These are phyloP conservation scores for Cebidichthys violaceus DNA, from an alignment of 2,113 vertebrate species.

Conservation along the genomic window DNA sequence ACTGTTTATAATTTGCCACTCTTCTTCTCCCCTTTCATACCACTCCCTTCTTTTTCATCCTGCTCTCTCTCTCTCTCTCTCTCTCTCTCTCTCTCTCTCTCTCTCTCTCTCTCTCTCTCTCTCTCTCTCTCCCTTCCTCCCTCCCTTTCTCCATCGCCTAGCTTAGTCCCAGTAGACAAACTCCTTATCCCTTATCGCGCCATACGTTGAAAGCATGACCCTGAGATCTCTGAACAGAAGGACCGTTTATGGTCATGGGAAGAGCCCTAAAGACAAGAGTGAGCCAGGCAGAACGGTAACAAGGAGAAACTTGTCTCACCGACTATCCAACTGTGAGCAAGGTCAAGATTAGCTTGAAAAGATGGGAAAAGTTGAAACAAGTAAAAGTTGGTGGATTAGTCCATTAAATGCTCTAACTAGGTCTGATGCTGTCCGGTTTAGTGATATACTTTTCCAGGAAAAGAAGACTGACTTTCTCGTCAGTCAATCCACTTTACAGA, in stretches of 20 bases:
- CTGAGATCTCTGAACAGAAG: constrained; percentile 52
- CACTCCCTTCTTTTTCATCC: constrained; percentile 40
- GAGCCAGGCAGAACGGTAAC: constrained; percentile 38
- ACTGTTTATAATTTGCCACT: constrained; percentile 58
- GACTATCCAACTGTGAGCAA: constrained; percentile 19
- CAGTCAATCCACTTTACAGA: not conserved
- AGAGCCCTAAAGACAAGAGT: constrained; percentile 44
- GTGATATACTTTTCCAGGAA: not conserved
- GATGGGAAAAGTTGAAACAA: not conserved
- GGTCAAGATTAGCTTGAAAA: constrained; percentile 38
- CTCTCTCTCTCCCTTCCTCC: too few relatives aligned
- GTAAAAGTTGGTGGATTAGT: not conserved
- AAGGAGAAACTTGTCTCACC: constrained; percentile 13
- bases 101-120: too few relatives aligned
- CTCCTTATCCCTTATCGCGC: constrained; percentile 53
- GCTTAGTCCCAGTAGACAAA: constrained; percentile 49
- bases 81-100: too few relatives aligned
- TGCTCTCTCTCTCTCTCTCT: constrained; percentile 1
- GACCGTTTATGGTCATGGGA: constrained; percentile 76
- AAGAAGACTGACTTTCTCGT: not conserved
- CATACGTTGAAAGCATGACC: constrained; percentile 68
- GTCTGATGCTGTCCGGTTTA: not conserved
- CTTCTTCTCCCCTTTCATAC: constrained; percentile 38
- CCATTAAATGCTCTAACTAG: not conserved
- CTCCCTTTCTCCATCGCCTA: not conserved